These are phyloP conservation scores for Papilio helenus DNA, from an alignment of 1,140 invertebrate species.

Conservation along the genomic window DNA sequence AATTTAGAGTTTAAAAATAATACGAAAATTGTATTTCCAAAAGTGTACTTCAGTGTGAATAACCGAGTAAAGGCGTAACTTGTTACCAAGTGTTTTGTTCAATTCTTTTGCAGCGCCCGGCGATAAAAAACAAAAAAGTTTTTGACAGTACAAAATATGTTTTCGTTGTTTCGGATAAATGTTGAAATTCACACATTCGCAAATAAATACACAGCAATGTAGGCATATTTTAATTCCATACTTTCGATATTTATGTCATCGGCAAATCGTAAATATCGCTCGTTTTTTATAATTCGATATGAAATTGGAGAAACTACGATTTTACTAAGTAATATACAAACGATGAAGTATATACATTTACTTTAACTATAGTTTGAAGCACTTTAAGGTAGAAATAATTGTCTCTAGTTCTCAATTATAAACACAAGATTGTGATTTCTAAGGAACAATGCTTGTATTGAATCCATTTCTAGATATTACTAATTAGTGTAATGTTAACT, in stretches of 20 bases:
- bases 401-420: not conserved
- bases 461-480: not conserved
- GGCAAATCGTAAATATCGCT: not conserved
- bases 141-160: constrained; percentile 6
- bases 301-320: not conserved
- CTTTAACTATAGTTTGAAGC: not conserved
- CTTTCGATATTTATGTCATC: not conserved
- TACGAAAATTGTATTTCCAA: not conserved
- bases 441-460: not conserved
- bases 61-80: constrained; percentile 5
- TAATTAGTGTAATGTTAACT: not conserved
- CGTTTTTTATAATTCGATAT: not conserved
- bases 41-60: not conserved
- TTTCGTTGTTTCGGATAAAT: not conserved
- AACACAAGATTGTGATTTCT: not conserved
- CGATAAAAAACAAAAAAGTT: constrained; percentile 13
- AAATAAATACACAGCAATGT: not conserved
- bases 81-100: constrained; percentile 21
- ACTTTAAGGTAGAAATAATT: not conserved
- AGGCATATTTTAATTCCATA: not conserved
- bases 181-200: not conserved
- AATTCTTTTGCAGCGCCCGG: not conserved
- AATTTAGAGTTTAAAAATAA: not conserved
- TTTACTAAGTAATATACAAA: too few species aligned
- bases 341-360: not conserved